phyloP scores from a whole-genome alignment of 2,113 vertebrate genomes.

The Synchiropus splendidus region DNA sequence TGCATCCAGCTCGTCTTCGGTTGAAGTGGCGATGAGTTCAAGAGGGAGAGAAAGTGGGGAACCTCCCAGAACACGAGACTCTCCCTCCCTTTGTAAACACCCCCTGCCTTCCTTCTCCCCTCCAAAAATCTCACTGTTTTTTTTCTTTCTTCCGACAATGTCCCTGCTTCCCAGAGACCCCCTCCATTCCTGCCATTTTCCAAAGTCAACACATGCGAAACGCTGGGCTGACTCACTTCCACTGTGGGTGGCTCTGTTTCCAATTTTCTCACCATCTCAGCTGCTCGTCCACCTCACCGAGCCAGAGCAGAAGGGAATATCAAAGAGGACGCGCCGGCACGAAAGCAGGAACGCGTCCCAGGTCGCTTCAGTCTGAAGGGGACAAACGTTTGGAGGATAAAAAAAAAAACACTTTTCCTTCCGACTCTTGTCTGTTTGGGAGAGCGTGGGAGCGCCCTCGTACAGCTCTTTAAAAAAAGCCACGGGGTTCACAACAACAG shows the following conservation, averaged over 20 bases:
- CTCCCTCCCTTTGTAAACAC: constrained; percentile 61
- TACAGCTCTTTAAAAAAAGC: constrained; percentile 42
- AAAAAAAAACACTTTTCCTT: constrained; percentile 17
- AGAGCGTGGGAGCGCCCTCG: constrained; percentile 59
- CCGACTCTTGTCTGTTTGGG: constrained; percentile 39
- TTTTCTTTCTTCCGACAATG: constrained; percentile 17
- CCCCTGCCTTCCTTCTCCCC: constrained; percentile 19
- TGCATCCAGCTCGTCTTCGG: not conserved
- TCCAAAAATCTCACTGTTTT: not conserved
- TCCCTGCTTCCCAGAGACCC: constrained; percentile 5
- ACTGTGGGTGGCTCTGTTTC: constrained; percentile 70
- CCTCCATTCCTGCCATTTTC: constrained; percentile 36
- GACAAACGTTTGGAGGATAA: not conserved
- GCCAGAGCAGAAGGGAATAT: constrained; percentile 28
- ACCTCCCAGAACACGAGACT: too few relatives aligned
- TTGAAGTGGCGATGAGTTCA: constrained; percentile 6
- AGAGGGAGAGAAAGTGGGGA: constrained; percentile 13
- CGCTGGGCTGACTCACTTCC: constrained; percentile 59
- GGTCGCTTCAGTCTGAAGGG: constrained; percentile 8
- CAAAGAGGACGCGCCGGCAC: not conserved
- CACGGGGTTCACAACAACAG: constrained; percentile 64
- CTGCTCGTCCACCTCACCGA: constrained; percentile 41
- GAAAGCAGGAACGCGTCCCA: constrained; percentile 5
- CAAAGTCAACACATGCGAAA: constrained; percentile 57
- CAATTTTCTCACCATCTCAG: constrained; percentile 65